A percentile compares a stretch with the other conserved stretches of the same genome.
These are phyloP conservation scores for Agrotis ipsilon DNA, from an alignment of 2,888 invertebrate genomes.

Conservation along the genomic window DNA sequence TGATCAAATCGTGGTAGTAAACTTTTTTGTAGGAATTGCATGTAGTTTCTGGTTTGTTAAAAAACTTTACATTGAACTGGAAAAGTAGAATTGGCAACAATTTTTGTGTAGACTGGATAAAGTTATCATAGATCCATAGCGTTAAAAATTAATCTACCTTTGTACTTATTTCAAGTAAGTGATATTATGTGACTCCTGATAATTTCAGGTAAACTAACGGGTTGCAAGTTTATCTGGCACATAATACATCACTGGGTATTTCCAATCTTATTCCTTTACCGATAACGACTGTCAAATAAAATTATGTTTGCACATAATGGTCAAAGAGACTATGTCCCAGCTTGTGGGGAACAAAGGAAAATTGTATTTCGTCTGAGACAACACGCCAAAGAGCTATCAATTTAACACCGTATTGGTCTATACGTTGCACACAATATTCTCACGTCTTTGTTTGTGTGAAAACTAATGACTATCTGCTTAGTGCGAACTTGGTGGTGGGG, in stretches of 20 bases:
- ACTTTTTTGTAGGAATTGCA: slow-evolving; percentile 3
- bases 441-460: slow-evolving; percentile 1
- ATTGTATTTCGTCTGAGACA: slow-evolving; percentile 34
- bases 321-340: slow-evolving; percentile 30
- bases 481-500: too few species aligned
- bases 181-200: too few species aligned
- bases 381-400: slow-evolving; percentile 33
- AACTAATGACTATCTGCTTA: too few species aligned
- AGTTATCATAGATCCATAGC: too few species aligned
- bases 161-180: too few species aligned
- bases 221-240: too few species aligned
- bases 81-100: too few species aligned
- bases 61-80: neutral
- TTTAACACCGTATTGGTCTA: slow-evolving; percentile 25
- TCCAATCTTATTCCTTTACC: neutral
- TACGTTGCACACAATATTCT: slow-evolving; percentile 3
- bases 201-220: too few species aligned
- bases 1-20: neutral
- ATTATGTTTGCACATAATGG: slow-evolving; percentile 42
- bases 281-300: slow-evolving; percentile 20
- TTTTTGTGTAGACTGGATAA: too few species aligned
- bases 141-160: too few species aligned
- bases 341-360: slow-evolving; percentile 32
- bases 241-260: neutral
- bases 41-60: neutral